These are phyloP conservation scores for Leptoclinus maculatus DNA, from an alignment of 2,797 vertebrate genomes.

Conservation along the genomic window DNA sequence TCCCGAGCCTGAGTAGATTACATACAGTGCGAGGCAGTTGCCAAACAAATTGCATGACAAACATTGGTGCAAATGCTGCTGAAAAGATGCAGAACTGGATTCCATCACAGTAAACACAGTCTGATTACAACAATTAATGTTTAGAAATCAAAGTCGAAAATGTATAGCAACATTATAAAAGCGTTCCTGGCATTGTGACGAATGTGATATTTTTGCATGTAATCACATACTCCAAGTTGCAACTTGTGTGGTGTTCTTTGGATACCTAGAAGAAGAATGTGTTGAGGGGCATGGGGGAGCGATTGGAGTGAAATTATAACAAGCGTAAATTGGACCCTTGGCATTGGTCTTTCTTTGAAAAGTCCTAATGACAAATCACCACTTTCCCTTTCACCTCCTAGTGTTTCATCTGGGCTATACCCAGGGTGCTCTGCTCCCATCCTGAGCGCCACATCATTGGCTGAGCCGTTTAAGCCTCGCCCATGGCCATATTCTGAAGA, in stretches of 20 bases:
- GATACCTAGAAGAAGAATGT: conserved; percentile 55
- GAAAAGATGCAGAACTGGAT: conserved; percentile 19
- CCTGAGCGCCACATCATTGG: conserved; percentile 71
- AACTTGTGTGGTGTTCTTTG: conserved; percentile 41
- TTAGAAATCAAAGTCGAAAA: conserved; percentile 5
- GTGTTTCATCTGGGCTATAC: conserved; percentile 77
- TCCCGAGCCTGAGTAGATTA: conserved; percentile 55
- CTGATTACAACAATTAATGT: conserved; percentile 6
- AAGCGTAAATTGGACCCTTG: conserved; percentile 80
- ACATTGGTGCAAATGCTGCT: conserved; percentile 27
- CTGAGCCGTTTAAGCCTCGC: conserved; percentile 63
- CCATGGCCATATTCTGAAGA: conserved; percentile 66
- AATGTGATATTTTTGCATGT: conserved; percentile 24
- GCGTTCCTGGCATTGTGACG: conserved; percentile 1
- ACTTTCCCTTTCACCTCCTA: conserved; percentile 82
- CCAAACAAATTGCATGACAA: conserved; percentile 49
- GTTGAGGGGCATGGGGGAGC: conserved; percentile 58
- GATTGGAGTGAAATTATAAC: conserved; percentile 71
- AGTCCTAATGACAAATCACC: conserved; percentile 85
- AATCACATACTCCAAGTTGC: conserved; percentile 33
- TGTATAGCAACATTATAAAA: conserved; percentile 15
- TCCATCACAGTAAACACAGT: conserved; percentile 22
- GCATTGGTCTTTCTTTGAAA: conserved; percentile 80
- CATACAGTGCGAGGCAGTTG: conserved; percentile 12
- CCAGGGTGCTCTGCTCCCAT: conserved; percentile 68